These are phyloP conservation scores for Netelia inedita DNA, from an alignment of 2,888 invertebrate genomes.

Conservation along the genomic window DNA sequence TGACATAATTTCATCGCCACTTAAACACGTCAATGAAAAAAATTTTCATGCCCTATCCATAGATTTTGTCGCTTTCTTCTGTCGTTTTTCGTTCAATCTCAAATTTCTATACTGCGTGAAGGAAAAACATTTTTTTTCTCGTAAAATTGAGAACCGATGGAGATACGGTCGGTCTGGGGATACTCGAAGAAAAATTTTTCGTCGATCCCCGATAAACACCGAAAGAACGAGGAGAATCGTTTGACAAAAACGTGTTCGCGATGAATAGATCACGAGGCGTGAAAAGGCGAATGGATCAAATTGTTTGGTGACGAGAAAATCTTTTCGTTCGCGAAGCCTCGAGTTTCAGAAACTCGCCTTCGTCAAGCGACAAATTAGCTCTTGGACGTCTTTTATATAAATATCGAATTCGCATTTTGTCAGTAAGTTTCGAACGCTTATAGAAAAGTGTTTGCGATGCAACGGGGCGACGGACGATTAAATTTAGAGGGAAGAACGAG, in stretches of 20 bases:
- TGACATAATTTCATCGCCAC: constrained; percentile 55
- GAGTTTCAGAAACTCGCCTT: constrained; percentile 42
- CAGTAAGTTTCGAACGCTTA: neutral
- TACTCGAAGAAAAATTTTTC: constrained; percentile 7
- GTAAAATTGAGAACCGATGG: constrained; percentile 45
- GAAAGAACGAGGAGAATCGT: neutral
- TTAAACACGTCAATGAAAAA: constrained; percentile 45
- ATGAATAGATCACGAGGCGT: constrained; percentile 45
- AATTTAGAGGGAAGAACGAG: constrained; percentile 35
- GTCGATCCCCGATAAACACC: constrained; percentile 38
- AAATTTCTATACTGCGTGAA: constrained; percentile 17
- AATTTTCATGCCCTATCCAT: neutral
- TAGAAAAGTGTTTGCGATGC: neutral
- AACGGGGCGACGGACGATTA: constrained; percentile 31
- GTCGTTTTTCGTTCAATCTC: constrained; percentile 42
- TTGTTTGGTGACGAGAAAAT: constrained; percentile 11
- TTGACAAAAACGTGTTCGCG: constrained; percentile 21
- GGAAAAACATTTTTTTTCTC: constrained; percentile 30
- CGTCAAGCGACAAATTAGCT: constrained; percentile 36
- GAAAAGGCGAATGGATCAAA: constrained; percentile 48
- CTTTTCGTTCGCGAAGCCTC: constrained; percentile 10
- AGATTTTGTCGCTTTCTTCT: constrained; percentile 17
- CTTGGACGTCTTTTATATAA: constrained; percentile 6
- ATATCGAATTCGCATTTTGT: neutral
- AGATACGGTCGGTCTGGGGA: constrained; percentile 24